phyloP scores from a whole-genome alignment of 2,113 vertebrate species.

The zebrafish (Danio rerio) region GRCz12tu NC_133180.1:43139001-43139500 shows the following conservation, averaged over 20 bases:
- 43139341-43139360: neutral
- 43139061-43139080: too few relatives aligned
- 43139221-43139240: conserved; percentile 31
- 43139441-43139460: neutral
- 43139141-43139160: too few relatives aligned
- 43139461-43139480: conserved; percentile 40
- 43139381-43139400: neutral
- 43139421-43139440: neutral
- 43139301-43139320: conserved; percentile 29
- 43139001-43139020: too few relatives aligned
- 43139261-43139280: conserved; percentile 31
- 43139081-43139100: too few relatives aligned
- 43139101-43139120: too few relatives aligned
- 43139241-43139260: conserved; percentile 39
- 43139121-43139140: too few relatives aligned
- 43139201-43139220: conserved; percentile 44
- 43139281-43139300: neutral
- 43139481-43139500: conserved; percentile 31
- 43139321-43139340: conserved; percentile 43
- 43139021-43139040: too few relatives aligned
- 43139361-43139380: too few relatives aligned
- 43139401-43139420: conserved; percentile 8
- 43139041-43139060: too few relatives aligned
- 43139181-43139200: too few relatives aligned
- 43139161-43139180: too few relatives aligned